Percentiles rank a stretch among this genome's conserved stretches.
phyloP scores from a whole-genome alignment of 1,140 invertebrate genomes.

The Zaprionus tsacasi region DNA sequence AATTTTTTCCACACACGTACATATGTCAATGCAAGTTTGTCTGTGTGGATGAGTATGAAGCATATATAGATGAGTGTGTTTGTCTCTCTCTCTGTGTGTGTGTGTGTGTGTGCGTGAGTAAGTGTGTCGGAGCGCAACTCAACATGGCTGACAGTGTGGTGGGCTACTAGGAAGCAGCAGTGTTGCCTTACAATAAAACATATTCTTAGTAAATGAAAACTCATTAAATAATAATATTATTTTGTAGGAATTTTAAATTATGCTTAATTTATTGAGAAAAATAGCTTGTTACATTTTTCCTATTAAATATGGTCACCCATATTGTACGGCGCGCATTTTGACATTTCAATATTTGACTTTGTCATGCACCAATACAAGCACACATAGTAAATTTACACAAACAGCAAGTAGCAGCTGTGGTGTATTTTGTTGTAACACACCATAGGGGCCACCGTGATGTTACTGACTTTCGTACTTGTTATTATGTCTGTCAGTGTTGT shows the following conservation, averaged over 20 bases:
- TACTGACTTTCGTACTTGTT: slow-evolving; percentile 48
- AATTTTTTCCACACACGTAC: slow-evolving; percentile 58
- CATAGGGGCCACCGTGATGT: slow-evolving; percentile 39
- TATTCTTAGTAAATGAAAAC: not conserved
- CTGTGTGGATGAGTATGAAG: slow-evolving; percentile 27
- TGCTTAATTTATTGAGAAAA: not conserved
- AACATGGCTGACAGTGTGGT: slow-evolving; percentile 79
- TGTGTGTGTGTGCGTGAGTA: slow-evolving; percentile 53
- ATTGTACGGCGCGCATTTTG: slow-evolving; percentile 43
- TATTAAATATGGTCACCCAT: slow-evolving; percentile 28
- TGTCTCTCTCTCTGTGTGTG: not conserved
- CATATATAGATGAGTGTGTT: slow-evolving; percentile 23
- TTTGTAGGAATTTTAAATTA: not conserved
- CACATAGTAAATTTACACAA: slow-evolving; percentile 19
- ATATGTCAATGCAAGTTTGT: slow-evolving; percentile 29
- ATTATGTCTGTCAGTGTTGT: slow-evolving; percentile 49
- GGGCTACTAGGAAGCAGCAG: slow-evolving; percentile 42
- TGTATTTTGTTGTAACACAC: slow-evolving; percentile 44
- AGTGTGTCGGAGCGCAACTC: slow-evolving; percentile 76
- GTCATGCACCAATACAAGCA: slow-evolving; percentile 41
- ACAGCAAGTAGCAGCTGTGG: slow-evolving; percentile 37
- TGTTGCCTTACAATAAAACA: slow-evolving; percentile 27
- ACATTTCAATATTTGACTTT: slow-evolving; percentile 48
- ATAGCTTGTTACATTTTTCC: not conserved
- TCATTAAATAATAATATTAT: not conserved